phyloP scores from a whole-genome alignment of 2,113 vertebrate species.

The Microtus ochrogaster region DNA sequence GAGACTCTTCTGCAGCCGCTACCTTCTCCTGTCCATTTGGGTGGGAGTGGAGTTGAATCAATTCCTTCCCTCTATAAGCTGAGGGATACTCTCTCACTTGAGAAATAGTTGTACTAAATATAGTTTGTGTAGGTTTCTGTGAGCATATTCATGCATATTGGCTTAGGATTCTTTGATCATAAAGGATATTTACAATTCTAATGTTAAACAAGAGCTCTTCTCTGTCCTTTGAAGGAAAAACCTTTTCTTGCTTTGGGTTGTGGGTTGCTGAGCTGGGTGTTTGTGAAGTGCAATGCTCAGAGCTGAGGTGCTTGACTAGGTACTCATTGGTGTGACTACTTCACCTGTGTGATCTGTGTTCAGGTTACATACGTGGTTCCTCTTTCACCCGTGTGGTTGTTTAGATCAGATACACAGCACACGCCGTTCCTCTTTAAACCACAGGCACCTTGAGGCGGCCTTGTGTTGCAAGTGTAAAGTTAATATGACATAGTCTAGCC shows the following conservation, averaged over 20 bases:
- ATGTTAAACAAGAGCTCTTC: background rate
- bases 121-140: background rate
- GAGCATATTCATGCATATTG: background rate
- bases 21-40: background rate
- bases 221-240: background rate
- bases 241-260: background rate
- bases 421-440: background rate
- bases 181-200: slow-evolving; percentile 34
- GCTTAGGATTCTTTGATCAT: slow-evolving; percentile 18
- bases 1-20: background rate
- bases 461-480: background rate
- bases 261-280: background rate
- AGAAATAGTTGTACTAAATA: background rate
- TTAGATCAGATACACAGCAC: too few species aligned
- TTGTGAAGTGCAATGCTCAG: background rate
- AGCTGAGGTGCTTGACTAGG: background rate
- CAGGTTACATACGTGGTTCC: background rate
- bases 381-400: background rate
- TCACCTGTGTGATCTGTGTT: background rate
- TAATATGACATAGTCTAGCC: background rate
- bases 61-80: background rate
- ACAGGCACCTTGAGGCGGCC: background rate
- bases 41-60: background rate
- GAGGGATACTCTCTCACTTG: background rate
- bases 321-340: too few species aligned